Evolutionary conservation across 2,888 invertebrate species (phyloP).

Genomic region (Pantelozetes paolii): DNA sequence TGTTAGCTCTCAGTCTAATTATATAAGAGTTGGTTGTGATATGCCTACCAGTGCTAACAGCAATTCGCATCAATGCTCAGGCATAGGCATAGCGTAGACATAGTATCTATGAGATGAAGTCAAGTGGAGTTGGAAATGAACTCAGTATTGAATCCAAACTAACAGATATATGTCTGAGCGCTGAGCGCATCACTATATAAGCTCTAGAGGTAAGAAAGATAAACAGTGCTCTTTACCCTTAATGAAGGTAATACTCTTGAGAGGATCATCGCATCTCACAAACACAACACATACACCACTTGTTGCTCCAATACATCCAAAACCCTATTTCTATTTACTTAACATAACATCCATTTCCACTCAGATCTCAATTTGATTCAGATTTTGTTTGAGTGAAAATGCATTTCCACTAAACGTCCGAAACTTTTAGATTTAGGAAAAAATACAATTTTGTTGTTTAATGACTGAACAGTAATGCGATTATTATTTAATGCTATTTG

Average conservation of each 20-base stretch:
- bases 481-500: conserved; percentile 16
- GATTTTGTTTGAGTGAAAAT: conserved; percentile 18
- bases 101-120: neutral
- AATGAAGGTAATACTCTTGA: conserved; percentile 38
- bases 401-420: neutral
- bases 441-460: neutral
- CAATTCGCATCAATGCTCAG: conserved; percentile 31
- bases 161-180: conserved; percentile 19
- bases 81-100: neutral
- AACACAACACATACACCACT: conserved; percentile 25
- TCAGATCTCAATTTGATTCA: conserved; percentile 19
- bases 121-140: conserved; percentile 22
- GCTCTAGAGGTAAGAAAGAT: conserved; percentile 32
- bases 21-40: conserved; percentile 23
- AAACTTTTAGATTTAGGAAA: neutral
- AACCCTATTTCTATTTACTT: conserved; percentile 22
- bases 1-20: conserved; percentile 28
- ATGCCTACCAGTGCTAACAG: neutral
- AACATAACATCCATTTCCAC: conserved; percentile 15
- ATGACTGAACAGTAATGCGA: conserved; percentile 7
- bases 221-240: conserved; percentile 35
- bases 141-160: neutral
- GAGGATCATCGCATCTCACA: conserved; percentile 36
- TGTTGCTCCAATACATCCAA: conserved; percentile 10
- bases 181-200: conserved; percentile 20